phyloP scores from a whole-genome alignment of 1,140 invertebrate species.

The Drosophila carrolli region DNA sequence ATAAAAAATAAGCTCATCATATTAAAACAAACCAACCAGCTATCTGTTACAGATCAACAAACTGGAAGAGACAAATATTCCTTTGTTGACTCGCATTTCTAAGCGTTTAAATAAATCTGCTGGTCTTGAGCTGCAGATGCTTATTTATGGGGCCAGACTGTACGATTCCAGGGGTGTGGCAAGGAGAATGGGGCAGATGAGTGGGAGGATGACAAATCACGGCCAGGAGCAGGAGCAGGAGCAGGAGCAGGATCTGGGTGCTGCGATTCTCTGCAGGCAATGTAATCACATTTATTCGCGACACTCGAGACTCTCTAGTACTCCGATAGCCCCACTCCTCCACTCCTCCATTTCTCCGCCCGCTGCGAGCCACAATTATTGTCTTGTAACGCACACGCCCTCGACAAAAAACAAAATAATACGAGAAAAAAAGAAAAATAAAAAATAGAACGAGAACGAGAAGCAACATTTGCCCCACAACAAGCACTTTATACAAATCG shows the following conservation, averaged over 20 bases:
- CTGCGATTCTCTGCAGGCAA: constrained; percentile 32
- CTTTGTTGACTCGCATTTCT: background rate
- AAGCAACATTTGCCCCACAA: constrained; percentile 13
- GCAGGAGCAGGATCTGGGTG: background rate
- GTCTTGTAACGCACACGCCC: constrained; percentile 70
- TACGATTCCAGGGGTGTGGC: background rate
- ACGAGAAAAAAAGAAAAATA: constrained; percentile 6
- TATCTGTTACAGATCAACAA: constrained; percentile 7
- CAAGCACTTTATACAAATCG: constrained; percentile 72
- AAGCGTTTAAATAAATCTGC: constrained; percentile 17
- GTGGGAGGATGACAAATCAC: constrained; percentile 72
- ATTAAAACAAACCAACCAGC: background rate
- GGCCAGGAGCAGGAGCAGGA: constrained; percentile 43
- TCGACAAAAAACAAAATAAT: constrained; percentile 1
- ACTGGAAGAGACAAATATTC: background rate
- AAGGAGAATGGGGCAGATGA: background rate
- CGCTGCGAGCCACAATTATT: constrained; percentile 63
- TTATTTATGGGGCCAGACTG: constrained; percentile 61
- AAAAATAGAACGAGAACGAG: constrained; percentile 6
- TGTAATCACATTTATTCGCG: constrained; percentile 80
- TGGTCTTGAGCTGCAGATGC: constrained; percentile 51
- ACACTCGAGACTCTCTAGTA: constrained; percentile 58
- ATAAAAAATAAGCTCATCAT: background rate
- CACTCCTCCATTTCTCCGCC: background rate
- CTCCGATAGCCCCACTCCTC: background rate